phyloP scores from a whole-genome alignment of 37 sponge, comb jelly and placozoan species.

The Beroe ovata region DNA sequence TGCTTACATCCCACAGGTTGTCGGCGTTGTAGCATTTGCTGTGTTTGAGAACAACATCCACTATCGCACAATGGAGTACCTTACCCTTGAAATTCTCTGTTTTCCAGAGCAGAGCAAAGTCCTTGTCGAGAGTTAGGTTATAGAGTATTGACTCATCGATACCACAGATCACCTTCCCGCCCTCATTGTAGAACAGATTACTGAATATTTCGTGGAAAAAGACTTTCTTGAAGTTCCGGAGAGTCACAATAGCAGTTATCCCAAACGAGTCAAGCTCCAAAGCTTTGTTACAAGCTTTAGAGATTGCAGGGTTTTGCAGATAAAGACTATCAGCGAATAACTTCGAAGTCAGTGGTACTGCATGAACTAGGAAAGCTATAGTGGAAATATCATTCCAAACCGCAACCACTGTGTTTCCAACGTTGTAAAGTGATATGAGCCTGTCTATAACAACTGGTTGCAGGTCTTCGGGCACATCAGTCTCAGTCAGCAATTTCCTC shows the following conservation, averaged over 20 bases:
- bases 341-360: background rate
- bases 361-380: background rate
- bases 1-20: conserved; percentile 12
- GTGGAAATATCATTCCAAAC: background rate
- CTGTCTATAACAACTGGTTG: background rate
- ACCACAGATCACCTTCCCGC: background rate
- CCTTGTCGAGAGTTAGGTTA: background rate
- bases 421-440: conserved; percentile 2
- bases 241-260: background rate
- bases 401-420: background rate
- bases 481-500: background rate
- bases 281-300: background rate
- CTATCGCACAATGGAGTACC: background rate
- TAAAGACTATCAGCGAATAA: background rate
- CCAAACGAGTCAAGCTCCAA: background rate
- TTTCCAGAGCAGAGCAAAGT: background rate
- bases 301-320: background rate
- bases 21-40: background rate
- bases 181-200: conserved; percentile 6
- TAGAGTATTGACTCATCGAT: background rate
- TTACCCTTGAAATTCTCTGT: background rate
- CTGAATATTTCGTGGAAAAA: conserved; percentile 7
- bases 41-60: background rate
- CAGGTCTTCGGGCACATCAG: background rate
- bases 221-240: background rate